Percentiles rank a stretch among this genome's conserved stretches.
Conservation (phyloP, 2,113 vertebrate genomes). For the Macrotus californicus region DNA sequence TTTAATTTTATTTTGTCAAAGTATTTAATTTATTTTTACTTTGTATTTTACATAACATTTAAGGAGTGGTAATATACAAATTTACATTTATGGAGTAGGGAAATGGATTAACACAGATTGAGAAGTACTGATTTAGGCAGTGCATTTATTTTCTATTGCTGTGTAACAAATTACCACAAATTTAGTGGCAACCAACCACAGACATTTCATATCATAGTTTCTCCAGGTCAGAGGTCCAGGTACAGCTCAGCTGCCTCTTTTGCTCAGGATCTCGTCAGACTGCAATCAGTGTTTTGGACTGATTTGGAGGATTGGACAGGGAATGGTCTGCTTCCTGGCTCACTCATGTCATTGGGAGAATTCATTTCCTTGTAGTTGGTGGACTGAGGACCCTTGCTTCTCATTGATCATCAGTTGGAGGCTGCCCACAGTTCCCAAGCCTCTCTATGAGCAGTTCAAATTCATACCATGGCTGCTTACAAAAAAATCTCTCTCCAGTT, state of each 20-base stretch:
- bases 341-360: not conserved
- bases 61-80: not conserved
- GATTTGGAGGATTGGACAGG: not conserved
- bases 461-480: not conserved
- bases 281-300: not conserved
- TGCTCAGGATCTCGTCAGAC: not conserved
- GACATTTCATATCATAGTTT: not conserved
- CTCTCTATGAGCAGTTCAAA: not conserved
- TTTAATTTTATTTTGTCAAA: not conserved
- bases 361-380: not conserved
- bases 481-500: not conserved
- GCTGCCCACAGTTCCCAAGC: not conserved
- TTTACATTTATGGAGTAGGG: not conserved
- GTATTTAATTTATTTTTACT: not conserved
- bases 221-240: not conserved
- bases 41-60: not conserved
- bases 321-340: not conserved
- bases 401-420: not conserved
- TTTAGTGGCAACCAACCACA: not conserved
- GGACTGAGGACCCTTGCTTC: not conserved
- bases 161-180: not conserved
- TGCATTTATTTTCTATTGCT: not conserved
- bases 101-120: not conserved
- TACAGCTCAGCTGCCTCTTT: not conserved
- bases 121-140: not conserved